phyloP scores from a whole-genome alignment of 2,888 invertebrate genomes.

The Colletes collaris region DNA sequence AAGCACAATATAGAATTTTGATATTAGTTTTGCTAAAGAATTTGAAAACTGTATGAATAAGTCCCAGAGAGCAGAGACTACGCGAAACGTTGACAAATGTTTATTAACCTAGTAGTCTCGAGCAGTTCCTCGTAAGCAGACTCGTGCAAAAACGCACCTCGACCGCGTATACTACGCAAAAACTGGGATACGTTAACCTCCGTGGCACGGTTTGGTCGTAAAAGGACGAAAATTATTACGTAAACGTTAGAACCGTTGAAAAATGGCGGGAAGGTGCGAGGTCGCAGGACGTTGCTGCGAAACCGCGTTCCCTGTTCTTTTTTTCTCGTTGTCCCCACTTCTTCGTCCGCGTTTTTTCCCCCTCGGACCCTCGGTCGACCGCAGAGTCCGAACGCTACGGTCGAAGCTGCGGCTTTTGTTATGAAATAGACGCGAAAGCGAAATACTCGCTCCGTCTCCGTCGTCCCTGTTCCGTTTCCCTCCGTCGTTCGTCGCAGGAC shows the following conservation, averaged over 20 bases:
- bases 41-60: too few relatives aligned
- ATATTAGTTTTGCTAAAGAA: too few relatives aligned
- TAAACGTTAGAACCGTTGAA: conserved; percentile 17
- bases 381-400: conserved; percentile 66
- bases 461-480: conserved; percentile 23
- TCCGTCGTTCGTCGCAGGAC: neutral
- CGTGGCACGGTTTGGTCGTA: neutral
- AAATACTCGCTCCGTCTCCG: conserved; percentile 64
- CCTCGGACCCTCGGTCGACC: conserved; percentile 48
- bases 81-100: too few relatives aligned
- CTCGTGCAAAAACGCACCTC: too few relatives aligned
- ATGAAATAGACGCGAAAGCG: conserved; percentile 77
- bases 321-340: conserved; percentile 10
- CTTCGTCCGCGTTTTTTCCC: conserved; percentile 40
- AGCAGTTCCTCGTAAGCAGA: too few relatives aligned
- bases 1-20: too few relatives aligned
- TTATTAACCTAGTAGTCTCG: too few relatives aligned
- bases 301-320: conserved; percentile 34
- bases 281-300: conserved; percentile 24
- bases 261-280: conserved; percentile 53
- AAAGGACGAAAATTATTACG: conserved; percentile 12
- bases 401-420: conserved; percentile 75
- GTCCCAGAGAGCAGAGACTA: too few relatives aligned
- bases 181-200: too few relatives aligned
- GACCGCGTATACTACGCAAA: too few relatives aligned